Percentiles rank a stretch among this genome's conserved stretches.
phyloP scores from a whole-genome alignment of 1,140 invertebrate genomes.

The Grapholita molesta region DNA sequence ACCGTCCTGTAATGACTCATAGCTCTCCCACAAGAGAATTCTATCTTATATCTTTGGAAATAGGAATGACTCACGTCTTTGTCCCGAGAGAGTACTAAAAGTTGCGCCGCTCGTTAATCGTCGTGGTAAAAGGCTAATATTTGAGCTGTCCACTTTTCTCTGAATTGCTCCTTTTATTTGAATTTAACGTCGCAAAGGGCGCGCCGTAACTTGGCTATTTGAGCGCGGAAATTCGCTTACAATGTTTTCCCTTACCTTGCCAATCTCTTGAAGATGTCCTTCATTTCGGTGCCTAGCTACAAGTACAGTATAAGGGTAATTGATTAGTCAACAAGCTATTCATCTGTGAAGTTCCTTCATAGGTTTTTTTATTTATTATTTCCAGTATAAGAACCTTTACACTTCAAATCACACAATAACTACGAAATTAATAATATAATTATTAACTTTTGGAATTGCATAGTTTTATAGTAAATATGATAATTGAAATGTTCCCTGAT shows the following conservation, averaged over 20 bases:
- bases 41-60: background rate
- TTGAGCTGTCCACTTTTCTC: conserved; percentile 17
- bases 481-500: no score
- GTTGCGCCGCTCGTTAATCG: conserved; percentile 8
- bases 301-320: background rate
- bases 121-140: conserved; percentile 17
- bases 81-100: conserved; percentile 6
- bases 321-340: background rate
- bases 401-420: no score
- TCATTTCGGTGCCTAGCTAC: background rate
- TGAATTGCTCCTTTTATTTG: conserved; percentile 14
- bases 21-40: background rate
- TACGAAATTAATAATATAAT: no score
- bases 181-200: conserved; percentile 9
- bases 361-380: background rate
- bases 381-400: background rate
- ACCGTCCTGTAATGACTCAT: background rate
- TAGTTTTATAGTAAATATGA: no score
- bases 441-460: no score
- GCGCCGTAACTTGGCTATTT: background rate
- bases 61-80: conserved; percentile 3
- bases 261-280: background rate
- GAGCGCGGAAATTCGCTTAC: conserved; percentile 6
- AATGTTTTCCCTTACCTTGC: conserved; percentile 3
- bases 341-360: no score